Evolutionary conservation across 2,113 vertebrate species (phyloP).

Genomic region (Spermophilus dauricus): DNA sequence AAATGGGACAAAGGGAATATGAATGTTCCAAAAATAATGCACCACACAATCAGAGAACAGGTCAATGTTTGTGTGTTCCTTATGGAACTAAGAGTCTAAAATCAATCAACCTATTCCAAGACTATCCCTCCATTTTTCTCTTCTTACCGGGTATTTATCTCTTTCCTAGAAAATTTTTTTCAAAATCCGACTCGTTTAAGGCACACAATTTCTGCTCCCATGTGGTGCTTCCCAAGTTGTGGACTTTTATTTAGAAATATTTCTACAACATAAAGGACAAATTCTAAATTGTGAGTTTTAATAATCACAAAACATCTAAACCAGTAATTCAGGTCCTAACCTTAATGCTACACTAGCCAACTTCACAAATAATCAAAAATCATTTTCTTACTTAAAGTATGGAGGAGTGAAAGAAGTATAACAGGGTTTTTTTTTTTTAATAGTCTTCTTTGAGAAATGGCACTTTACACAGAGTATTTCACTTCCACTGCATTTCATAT

Average conservation of each 20-base stretch:
- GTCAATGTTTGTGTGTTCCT: not conserved
- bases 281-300: not conserved
- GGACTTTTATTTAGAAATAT: constrained; percentile 12
- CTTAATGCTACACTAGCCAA: not conserved
- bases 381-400: not conserved
- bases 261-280: not conserved
- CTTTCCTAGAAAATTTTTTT: not conserved
- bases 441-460: not conserved
- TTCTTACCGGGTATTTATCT: not conserved
- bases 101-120: not conserved
- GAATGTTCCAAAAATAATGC: not conserved
- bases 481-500: not conserved
- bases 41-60: not conserved
- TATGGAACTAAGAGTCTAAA: not conserved
- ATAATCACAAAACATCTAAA: constrained; percentile 53
- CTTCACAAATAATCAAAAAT: constrained; percentile 29
- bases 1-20: not conserved
- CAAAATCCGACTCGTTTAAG: not conserved
- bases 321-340: not conserved
- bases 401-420: not conserved
- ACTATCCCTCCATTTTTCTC: not conserved
- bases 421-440: not conserved
- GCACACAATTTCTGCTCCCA: not conserved
- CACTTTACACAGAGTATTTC: not conserved
- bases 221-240: not conserved